These are phyloP conservation scores for Diorhabda carinulata DNA, from an alignment of 1,140 invertebrate species.

Conservation along the genomic window DNA sequence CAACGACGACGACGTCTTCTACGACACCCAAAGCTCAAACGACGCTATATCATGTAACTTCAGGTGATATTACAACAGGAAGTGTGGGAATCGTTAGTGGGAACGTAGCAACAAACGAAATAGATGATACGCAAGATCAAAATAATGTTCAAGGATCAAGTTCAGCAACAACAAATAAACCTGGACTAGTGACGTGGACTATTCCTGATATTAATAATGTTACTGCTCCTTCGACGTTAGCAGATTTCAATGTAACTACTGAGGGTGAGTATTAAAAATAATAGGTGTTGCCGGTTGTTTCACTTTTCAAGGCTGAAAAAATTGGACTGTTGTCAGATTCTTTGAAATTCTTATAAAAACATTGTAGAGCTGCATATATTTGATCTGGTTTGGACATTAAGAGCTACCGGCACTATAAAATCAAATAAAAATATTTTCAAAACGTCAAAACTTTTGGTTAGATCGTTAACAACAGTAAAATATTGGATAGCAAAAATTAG, in stretches of 20 bases:
- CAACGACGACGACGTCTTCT: slow-evolving; percentile 13
- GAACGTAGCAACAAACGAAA: slow-evolving; percentile 31
- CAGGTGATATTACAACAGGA: slow-evolving; percentile 19
- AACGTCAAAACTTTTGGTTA: too few species aligned
- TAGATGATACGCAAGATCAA: slow-evolving; percentile 17
- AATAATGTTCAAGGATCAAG: slow-evolving; percentile 7
- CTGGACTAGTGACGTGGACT: slow-evolving; percentile 51
- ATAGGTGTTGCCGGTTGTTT: too few species aligned
- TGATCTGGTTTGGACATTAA: too few species aligned
- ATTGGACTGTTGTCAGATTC: too few species aligned
- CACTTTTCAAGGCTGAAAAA: too few species aligned
- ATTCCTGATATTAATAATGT: slow-evolving; percentile 30
- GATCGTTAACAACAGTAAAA: too few species aligned
- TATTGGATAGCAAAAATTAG: too few species aligned
- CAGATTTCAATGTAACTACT: slow-evolving; percentile 28
- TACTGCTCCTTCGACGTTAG: slow-evolving; percentile 2
- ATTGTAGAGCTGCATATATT: too few species aligned
- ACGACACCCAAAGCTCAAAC: slow-evolving; percentile 19
- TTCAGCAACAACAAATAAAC: slow-evolving; percentile 33
- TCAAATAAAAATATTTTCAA: too few species aligned
- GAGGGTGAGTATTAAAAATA: slow-evolving; percentile 30
- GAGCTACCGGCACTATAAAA: too few species aligned
- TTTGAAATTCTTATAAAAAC: too few species aligned
- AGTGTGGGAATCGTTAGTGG: slow-evolving; percentile 18
- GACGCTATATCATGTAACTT: slow-evolving; percentile 18